These are phyloP conservation scores for Trichonephila clavipes DNA, from an alignment of 1,140 invertebrate genomes.

Conservation along the genomic window DNA sequence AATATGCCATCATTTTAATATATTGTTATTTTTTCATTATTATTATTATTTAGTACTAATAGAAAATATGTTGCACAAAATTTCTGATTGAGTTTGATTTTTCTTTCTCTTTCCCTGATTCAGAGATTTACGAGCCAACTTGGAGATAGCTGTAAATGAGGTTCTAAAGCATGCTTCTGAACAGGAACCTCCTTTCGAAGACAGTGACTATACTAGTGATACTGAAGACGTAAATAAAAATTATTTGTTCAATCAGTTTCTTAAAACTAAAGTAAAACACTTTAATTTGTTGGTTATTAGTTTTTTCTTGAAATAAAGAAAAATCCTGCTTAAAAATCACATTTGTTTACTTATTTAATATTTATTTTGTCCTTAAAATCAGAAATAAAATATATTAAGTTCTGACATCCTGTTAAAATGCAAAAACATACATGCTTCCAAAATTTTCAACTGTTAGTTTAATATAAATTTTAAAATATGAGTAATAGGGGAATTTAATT, in stretches of 20 bases:
- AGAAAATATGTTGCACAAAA: no score
- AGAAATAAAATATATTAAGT: neutral
- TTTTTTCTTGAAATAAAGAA: neutral
- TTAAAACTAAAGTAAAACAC: neutral
- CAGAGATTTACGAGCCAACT: conserved; percentile 93
- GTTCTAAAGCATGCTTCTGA: conserved; percentile 82
- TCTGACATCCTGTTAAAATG: no score
- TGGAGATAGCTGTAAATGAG: conserved; percentile 93
- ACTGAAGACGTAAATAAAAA: conserved; percentile 82
- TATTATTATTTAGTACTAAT: no score
- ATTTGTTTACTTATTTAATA: neutral
- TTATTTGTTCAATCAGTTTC: neutral
- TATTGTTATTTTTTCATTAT: no score
- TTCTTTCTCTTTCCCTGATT: conserved; percentile 57
- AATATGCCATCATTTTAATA: no score
- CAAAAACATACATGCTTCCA: no score
- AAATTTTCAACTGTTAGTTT: no score
- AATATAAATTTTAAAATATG: no score
- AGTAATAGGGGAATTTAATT: no score
- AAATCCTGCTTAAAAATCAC: neutral
- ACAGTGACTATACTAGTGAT: conserved; percentile 85
- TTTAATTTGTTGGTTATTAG: neutral
- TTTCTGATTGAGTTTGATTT: neutral
- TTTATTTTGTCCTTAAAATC: neutral
- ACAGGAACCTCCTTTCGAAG: conserved; percentile 82